Evolutionary conservation across 2,888 invertebrate species (phyloP).

Genomic region (Caenorhabditis zanzibari): DNA sequence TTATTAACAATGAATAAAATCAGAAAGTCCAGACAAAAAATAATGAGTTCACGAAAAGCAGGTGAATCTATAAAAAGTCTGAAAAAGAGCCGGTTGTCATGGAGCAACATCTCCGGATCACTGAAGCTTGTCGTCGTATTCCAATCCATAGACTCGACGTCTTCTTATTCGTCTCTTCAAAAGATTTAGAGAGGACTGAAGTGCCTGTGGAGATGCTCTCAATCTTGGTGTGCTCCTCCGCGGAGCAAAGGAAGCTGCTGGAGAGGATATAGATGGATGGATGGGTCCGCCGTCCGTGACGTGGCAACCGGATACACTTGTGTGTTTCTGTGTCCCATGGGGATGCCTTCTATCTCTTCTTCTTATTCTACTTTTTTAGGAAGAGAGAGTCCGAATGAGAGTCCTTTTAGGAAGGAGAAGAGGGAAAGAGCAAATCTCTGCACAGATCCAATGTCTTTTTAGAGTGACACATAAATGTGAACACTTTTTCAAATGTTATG

Average conservation of each 20-base stretch:
- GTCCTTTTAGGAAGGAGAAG: slow-evolving; percentile 22
- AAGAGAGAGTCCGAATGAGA: slow-evolving; percentile 45
- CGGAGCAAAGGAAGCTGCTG: slow-evolving; percentile 16
- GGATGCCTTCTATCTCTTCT: slow-evolving; percentile 24
- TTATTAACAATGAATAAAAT: too few relatives aligned
- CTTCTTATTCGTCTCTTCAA: background rate
- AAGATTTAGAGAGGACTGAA: slow-evolving; percentile 24
- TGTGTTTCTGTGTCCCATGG: slow-evolving; percentile 34
- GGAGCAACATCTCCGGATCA: slow-evolving; percentile 19
- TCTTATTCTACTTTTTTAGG: slow-evolving; percentile 23
- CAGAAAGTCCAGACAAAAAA: background rate
- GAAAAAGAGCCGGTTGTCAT: slow-evolving; percentile 10
- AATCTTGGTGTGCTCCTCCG: slow-evolving; percentile 28
- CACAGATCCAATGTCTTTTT: slow-evolving; percentile 46
- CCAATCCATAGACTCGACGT: background rate
- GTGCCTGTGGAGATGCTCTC: slow-evolving; percentile 35
- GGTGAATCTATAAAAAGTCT: background rate
- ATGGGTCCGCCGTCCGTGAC: slow-evolving; percentile 55
- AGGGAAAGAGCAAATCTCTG: slow-evolving; percentile 33
- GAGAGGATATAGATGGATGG: slow-evolving; percentile 52
- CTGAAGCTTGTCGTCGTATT: slow-evolving; percentile 5
- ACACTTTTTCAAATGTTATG: slow-evolving; percentile 33
- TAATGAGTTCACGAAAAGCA: background rate
- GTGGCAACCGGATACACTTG: slow-evolving; percentile 60
- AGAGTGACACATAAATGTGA: slow-evolving; percentile 40